phyloP scores from a whole-genome alignment of 2,888 invertebrate species.

The Clistopyga incitator region DNA sequence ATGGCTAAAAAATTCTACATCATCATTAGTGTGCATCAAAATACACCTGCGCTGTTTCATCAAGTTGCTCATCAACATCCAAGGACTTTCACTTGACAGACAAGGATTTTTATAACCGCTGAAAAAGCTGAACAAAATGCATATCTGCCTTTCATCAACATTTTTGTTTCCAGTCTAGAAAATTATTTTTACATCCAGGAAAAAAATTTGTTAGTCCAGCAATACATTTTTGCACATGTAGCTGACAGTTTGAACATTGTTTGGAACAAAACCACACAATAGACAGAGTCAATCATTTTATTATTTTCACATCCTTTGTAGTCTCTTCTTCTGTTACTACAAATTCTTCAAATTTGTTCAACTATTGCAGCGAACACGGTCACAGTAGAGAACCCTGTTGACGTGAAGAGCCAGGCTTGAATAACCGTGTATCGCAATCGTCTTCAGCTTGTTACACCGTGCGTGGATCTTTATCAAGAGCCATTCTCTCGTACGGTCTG shows the following conservation, averaged over 20 bases:
- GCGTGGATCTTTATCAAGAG: conserved; percentile 56
- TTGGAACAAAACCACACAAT: not conserved
- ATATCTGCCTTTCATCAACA: too few species aligned
- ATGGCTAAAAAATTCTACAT: too few species aligned
- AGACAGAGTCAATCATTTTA: not conserved
- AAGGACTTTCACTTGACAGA: not conserved
- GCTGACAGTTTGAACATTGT: too few species aligned
- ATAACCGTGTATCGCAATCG: conserved; percentile 55
- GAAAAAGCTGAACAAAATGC: too few species aligned
- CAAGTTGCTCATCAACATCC: not conserved
- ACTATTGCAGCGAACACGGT: not conserved
- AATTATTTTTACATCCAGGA: too few species aligned
- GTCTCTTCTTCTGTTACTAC: not conserved
- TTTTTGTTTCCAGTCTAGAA: too few species aligned
- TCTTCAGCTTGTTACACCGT: conserved; percentile 56
- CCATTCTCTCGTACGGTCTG: conserved; percentile 60
- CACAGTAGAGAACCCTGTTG: not conserved
- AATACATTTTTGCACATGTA: too few species aligned
- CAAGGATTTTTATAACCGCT: too few species aligned
- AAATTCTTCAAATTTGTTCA: not conserved
- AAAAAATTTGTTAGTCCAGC: too few species aligned
- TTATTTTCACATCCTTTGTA: not conserved
- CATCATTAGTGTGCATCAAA: too few species aligned
- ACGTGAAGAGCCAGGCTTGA: conserved; percentile 3
- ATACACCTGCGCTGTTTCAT: too few species aligned